A percentile compares a stretch with the other conserved stretches of the same genome.
phyloP scores from a whole-genome alignment of 2,888 invertebrate genomes.

The Hoplodrina blanda region DNA sequence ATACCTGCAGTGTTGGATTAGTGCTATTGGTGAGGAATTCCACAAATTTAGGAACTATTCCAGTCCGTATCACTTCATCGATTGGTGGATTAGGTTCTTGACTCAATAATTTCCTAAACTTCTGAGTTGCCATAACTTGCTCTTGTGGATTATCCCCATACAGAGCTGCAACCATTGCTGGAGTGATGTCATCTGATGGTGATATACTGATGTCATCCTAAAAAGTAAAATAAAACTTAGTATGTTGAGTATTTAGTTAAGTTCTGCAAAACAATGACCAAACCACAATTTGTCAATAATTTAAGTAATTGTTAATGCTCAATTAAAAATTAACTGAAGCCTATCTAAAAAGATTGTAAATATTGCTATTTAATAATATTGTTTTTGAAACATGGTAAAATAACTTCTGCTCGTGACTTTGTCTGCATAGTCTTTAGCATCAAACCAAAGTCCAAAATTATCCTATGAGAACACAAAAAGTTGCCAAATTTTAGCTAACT shows the following conservation, averaged over 20 bases:
- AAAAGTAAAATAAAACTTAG: conserved; percentile 21
- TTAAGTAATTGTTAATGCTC: no score
- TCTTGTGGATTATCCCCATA: conserved; percentile 94
- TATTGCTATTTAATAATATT: neutral
- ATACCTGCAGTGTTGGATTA: conserved; percentile 96
- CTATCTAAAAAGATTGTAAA: neutral
- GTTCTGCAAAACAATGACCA: neutral
- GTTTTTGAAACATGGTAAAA: neutral
- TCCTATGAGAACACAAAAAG: no score
- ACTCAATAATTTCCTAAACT: conserved; percentile 97
- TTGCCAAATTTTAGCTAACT: no score
- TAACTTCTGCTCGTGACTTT: neutral
- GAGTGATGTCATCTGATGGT: conserved; percentile 91
- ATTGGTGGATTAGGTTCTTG: conserved; percentile 99
- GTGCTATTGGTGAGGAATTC: conserved; percentile 95
- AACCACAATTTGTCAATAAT: no score
- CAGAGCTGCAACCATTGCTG: conserved; percentile 96
- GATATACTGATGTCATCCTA: conserved; percentile 88
- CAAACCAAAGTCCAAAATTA: no score
- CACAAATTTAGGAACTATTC: conserved; percentile 98
- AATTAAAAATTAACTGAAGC: neutral
- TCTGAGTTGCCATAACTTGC: conserved; percentile 97
- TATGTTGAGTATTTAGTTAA: neutral
- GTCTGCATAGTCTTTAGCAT: no score
- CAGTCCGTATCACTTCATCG: conserved; percentile 98